Percentiles rank a stretch among this genome's conserved stretches.
These are phyloP conservation scores for Acronicta alni DNA, from an alignment of 2,888 invertebrate genomes.

Conservation along the genomic window DNA sequence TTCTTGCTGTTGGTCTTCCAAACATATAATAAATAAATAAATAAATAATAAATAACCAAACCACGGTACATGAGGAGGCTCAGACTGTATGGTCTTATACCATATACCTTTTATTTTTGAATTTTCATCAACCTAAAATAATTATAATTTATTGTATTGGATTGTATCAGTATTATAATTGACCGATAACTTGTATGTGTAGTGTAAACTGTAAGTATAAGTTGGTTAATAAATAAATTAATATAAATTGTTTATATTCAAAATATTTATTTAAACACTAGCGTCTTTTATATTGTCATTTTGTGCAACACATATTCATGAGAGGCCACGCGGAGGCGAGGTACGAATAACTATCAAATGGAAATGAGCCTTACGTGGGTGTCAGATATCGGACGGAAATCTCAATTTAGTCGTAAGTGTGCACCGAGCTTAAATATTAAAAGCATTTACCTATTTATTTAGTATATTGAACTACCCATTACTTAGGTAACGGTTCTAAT, in stretches of 20 bases:
- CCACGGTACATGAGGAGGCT: no score
- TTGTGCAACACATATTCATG: constrained; percentile 62
- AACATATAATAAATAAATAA: no score
- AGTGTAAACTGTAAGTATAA: no score
- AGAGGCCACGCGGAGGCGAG: constrained; percentile 42
- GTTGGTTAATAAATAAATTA: no score
- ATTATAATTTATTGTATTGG: no score
- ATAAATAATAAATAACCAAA: no score
- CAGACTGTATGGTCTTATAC: no score
- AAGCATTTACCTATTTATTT: constrained; percentile 20
- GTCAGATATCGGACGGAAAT: constrained; percentile 62
- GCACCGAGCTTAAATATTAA: constrained; percentile 24
- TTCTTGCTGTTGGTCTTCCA: no score
- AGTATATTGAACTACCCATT: constrained; percentile 16
- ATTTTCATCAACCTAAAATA: no score
- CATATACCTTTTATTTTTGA: no score
- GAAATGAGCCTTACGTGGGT: constrained; percentile 67
- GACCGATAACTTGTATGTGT: no score
- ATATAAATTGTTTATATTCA: neutral
- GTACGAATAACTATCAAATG: constrained; percentile 66
- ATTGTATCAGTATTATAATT: no score
- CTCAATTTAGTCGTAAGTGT: constrained; percentile 59
- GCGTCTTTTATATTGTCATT: constrained; percentile 36
- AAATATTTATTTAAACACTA: constrained; percentile 31
- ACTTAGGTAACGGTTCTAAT: neutral